Evolutionary conservation across 2,797 vertebrate species (phyloP).

Genomic region (Macropodus opercularis): DNA sequence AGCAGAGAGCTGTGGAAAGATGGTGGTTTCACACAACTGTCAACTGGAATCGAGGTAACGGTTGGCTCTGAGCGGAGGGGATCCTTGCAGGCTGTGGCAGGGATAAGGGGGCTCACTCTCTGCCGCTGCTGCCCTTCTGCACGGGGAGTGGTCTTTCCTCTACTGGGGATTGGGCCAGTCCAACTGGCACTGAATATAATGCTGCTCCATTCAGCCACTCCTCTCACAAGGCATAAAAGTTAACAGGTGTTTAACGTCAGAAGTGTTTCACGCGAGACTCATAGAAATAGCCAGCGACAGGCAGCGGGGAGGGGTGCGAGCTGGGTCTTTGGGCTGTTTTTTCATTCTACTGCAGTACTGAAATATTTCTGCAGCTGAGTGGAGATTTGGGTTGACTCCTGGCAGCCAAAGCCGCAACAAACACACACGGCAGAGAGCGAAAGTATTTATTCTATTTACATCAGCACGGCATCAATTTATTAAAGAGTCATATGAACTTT

Average conservation of each 20-base stretch:
- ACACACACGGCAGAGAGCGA: conserved; percentile 21
- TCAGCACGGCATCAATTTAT: too few species aligned
- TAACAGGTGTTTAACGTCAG: conserved; percentile 83
- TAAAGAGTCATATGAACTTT: too few species aligned
- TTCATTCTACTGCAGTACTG: conserved; percentile 35
- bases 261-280: conserved; percentile 66
- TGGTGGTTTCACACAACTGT: conserved; percentile 72
- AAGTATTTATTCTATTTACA: conserved; percentile 3
- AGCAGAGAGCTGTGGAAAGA: conserved; percentile 61
- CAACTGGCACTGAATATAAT: conserved; percentile 71
- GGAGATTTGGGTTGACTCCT: conserved; percentile 33
- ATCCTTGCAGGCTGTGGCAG: conserved; percentile 48
- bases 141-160: conserved; percentile 77
- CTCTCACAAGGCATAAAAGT: conserved; percentile 79
- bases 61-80: conserved; percentile 51
- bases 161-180: conserved; percentile 72
- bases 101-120: conserved; percentile 54
- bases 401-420: conserved; percentile 35
- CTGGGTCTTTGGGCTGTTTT: conserved; percentile 14
- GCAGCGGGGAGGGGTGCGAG: conserved; percentile 57
- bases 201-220: conserved; percentile 70
- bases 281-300: conserved; percentile 70
- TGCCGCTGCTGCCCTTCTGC: conserved; percentile 52
- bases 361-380: conserved; percentile 40
- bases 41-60: conserved; percentile 61